phyloP scores from a whole-genome alignment of 2,888 invertebrate species.

The Plagiodera versicolora region DNA sequence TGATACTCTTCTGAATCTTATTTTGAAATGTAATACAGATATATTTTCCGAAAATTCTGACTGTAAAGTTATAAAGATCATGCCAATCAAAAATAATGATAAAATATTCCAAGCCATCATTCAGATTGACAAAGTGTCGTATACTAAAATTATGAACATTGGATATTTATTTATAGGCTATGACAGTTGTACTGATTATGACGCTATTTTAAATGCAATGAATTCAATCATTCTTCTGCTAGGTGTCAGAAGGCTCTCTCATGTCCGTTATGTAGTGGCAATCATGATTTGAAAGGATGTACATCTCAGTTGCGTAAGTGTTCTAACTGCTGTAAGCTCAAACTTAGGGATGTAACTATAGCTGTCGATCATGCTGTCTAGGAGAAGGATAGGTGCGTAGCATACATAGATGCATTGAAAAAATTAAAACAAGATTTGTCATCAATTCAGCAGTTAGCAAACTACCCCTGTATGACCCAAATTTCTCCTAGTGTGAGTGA shows the following conservation, averaged over 20 bases:
- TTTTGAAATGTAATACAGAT: not conserved
- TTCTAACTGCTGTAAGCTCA: not conserved
- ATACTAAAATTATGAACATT: not conserved
- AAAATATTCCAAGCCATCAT: constrained; percentile 14
- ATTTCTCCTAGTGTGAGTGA: not conserved
- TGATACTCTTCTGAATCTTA: not conserved
- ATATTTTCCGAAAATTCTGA: not conserved
- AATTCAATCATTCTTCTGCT: not conserved
- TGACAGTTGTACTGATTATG: constrained; percentile 12
- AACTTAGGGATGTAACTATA: not conserved
- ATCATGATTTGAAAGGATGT: constrained; percentile 6
- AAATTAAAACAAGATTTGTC: not conserved
- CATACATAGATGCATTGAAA: not conserved
- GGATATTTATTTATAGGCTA: constrained; percentile 16
- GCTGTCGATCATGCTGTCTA: not conserved
- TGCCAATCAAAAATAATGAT: constrained; percentile 5
- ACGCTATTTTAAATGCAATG: not conserved
- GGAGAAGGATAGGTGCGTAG: not conserved
- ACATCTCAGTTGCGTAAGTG: constrained; percentile 8
- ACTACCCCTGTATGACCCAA: not conserved
- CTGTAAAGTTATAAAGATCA: constrained; percentile 13
- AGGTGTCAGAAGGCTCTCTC: not conserved
- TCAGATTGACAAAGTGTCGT: constrained; percentile 11
- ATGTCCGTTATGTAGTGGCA: not conserved
- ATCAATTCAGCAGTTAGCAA: not conserved